Evolutionary conservation across 2,797 vertebrate species (phyloP).

Genomic region (Onychomys leucogaster): DNA sequence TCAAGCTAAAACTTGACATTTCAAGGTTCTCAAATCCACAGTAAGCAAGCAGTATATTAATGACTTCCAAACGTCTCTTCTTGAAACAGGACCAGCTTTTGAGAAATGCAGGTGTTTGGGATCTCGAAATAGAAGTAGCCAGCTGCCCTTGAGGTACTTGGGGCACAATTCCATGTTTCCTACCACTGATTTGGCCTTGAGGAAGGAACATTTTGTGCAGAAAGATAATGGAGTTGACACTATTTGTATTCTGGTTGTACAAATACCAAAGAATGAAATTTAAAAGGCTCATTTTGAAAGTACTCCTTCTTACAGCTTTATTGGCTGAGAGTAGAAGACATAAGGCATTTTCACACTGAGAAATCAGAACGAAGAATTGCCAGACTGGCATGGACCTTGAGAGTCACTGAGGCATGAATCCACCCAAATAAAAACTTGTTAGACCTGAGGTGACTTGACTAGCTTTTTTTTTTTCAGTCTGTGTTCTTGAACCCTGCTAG

Average conservation of each 20-base stretch:
- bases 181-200: conserved; percentile 73
- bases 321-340: conserved; percentile 42
- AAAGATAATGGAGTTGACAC: conserved; percentile 76
- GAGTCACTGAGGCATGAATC: not conserved
- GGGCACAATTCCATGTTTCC: conserved; percentile 72
- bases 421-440: not conserved
- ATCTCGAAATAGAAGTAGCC: conserved; percentile 79
- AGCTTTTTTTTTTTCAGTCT: not conserved
- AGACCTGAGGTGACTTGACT: not conserved
- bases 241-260: conserved; percentile 78
- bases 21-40: conserved; percentile 80
- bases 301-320: conserved; percentile 44
- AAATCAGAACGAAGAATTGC: conserved; percentile 42
- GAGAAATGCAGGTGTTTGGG: conserved; percentile 80
- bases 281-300: conserved; percentile 66
- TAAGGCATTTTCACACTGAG: conserved; percentile 37
- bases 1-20: conserved; percentile 82
- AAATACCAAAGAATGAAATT: conserved; percentile 51
- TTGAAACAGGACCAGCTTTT: conserved; percentile 65
- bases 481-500: not conserved
- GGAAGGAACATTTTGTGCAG: conserved; percentile 70
- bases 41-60: conserved; percentile 78
- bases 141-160: conserved; percentile 71
- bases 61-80: conserved; percentile 77
- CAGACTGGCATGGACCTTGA: conserved; percentile 53